Conservation (phyloP, 2,797 vertebrate genomes). For the Labroides dimidiatus region DNA sequence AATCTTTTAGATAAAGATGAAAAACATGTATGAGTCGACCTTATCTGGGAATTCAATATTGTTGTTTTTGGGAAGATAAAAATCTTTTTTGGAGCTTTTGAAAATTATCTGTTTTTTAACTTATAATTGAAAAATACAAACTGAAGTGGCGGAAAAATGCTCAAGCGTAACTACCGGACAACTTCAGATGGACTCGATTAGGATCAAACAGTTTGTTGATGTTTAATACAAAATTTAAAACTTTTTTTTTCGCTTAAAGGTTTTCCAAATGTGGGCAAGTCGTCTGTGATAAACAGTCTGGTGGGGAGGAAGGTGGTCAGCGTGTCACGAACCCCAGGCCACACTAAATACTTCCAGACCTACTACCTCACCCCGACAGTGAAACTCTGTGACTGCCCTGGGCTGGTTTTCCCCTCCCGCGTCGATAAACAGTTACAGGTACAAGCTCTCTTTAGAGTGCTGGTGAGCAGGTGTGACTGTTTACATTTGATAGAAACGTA, state of each 20-base stretch:
- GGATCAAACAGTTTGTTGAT: neutral
- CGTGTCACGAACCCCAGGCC: conserved; percentile 93
- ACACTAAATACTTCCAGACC: conserved; percentile 98
- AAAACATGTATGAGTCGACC: too few relatives aligned
- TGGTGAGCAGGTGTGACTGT: conserved; percentile 7
- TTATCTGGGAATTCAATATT: neutral
- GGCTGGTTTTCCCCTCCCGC: conserved; percentile 91
- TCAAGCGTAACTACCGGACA: neutral
- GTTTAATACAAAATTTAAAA: neutral
- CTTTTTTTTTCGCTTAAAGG: conserved; percentile 70
- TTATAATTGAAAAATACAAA: neutral
- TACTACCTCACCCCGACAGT: conserved; percentile 93
- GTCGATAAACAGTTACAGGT: conserved; percentile 92
- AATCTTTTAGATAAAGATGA: neutral
- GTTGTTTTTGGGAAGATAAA: neutral
- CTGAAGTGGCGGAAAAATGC: neutral
- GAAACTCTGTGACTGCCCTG: conserved; percentile 94
- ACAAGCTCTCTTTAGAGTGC: conserved; percentile 15
- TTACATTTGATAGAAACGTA: conserved; percentile 9
- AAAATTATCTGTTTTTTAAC: neutral
- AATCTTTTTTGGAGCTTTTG: neutral
- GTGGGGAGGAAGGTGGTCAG: conserved; percentile 93
- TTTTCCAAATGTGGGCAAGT: conserved; percentile 94
- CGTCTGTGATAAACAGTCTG: conserved; percentile 92
- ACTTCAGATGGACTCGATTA: neutral